These are phyloP conservation scores for Meliscaeva auricollis DNA, from an alignment of 2,888 invertebrate species.

Conservation along the genomic window DNA sequence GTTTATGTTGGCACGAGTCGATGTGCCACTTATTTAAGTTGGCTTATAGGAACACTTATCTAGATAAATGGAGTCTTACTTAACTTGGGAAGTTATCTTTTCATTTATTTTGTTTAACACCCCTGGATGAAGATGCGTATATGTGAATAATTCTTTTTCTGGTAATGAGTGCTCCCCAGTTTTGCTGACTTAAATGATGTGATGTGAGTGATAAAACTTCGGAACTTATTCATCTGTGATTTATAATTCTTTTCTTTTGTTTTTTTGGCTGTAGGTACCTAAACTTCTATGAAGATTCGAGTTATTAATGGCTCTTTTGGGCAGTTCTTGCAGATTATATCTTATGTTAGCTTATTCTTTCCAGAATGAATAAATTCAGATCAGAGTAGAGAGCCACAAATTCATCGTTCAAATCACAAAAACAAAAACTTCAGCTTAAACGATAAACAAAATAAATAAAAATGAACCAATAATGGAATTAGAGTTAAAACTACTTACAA, in stretches of 20 bases:
- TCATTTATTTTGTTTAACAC: neutral
- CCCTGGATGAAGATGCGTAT: conserved; percentile 29
- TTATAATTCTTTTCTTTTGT: conserved; percentile 8
- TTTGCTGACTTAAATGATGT: conserved; percentile 23
- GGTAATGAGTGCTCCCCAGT: conserved; percentile 19
- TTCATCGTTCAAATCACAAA: too few relatives aligned
- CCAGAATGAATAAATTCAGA: too few relatives aligned
- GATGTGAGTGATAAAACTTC: conserved; percentile 36
- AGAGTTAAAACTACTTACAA: too few relatives aligned
- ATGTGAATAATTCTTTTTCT: conserved; percentile 22
- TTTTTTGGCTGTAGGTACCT: neutral
- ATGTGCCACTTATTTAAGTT: conserved; percentile 37
- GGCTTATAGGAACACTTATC: conserved; percentile 27
- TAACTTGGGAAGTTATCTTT: conserved; percentile 8
- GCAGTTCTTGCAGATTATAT: neutral
- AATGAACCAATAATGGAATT: too few relatives aligned
- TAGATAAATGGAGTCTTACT: conserved; percentile 23
- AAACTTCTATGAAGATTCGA: neutral
- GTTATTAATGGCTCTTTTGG: neutral
- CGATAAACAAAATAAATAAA: too few relatives aligned
- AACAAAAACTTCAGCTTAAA: too few relatives aligned
- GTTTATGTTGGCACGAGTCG: conserved; percentile 28
- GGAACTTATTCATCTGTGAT: conserved; percentile 27
- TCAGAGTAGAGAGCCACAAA: too few relatives aligned
- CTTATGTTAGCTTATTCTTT: neutral